Conservation (phyloP, 2,888 invertebrate species). For the Stegophylla sp. region DNA sequence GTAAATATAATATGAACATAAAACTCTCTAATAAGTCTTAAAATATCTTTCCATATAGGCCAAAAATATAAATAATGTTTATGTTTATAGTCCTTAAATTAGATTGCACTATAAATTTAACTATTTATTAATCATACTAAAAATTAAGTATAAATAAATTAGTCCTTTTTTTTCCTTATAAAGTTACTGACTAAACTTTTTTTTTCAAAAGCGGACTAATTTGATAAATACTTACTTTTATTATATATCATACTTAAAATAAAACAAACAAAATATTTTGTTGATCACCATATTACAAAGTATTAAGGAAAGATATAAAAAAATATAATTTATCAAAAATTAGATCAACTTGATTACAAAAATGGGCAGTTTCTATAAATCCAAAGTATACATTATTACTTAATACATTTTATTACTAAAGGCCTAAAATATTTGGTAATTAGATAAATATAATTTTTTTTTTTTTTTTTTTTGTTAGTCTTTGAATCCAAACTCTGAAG, state of each 20-base stretch:
- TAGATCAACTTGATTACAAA: constrained; percentile 32
- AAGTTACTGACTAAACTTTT: too few species aligned
- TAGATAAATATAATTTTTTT: not conserved
- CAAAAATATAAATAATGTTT: not conserved
- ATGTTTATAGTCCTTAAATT: not conserved
- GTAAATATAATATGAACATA: not conserved
- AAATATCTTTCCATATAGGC: not conserved
- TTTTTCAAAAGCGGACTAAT: constrained; percentile 9
- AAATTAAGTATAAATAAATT: constrained; percentile 16
- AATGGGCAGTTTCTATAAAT: constrained; percentile 12
- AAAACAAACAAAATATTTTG: constrained; percentile 18
- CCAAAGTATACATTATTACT: constrained; percentile 8
- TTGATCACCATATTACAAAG: not conserved
- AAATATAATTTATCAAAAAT: constrained; percentile 41
- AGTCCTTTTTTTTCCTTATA: not conserved
- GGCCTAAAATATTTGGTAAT: constrained; percentile 4
- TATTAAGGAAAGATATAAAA: constrained; percentile 20
- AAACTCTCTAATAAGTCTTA: not conserved
- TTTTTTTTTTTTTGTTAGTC: not conserved
- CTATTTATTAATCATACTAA: not conserved
- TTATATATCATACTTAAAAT: not conserved
- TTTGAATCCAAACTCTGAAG: not conserved
- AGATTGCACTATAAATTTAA: constrained; percentile 18
- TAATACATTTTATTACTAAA: not conserved
- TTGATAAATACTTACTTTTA: constrained; percentile 4